Percentiles rank a stretch among this genome's conserved stretches.
These are phyloP conservation scores for Dicrostonyx torquatus DNA, from an alignment of 2,797 vertebrate genomes.

Conservation along the genomic window DNA sequence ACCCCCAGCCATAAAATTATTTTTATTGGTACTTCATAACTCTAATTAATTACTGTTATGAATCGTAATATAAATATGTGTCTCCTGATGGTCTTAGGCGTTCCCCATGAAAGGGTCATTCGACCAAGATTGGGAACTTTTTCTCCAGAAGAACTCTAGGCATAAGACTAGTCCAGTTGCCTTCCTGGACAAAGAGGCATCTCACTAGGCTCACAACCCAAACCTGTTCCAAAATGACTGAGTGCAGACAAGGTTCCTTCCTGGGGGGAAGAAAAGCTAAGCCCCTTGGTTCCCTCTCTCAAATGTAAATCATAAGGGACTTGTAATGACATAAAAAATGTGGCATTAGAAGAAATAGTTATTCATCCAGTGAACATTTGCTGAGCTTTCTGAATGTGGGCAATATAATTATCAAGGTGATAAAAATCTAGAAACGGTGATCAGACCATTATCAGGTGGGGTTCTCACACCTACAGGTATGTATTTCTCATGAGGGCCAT, in stretches of 20 bases:
- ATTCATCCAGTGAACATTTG: conserved; percentile 7
- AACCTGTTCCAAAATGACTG: neutral
- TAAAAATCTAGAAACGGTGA: neutral
- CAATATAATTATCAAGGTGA: neutral
- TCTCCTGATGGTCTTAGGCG: neutral
- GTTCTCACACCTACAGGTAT: neutral
- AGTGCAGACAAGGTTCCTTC: neutral
- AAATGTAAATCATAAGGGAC: neutral
- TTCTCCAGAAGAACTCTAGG: neutral
- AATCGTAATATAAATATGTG: neutral
- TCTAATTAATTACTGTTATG: neutral
- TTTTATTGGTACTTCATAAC: neutral
- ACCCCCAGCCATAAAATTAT: too few species aligned
- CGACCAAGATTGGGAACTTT: neutral
- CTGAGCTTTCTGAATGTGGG: neutral
- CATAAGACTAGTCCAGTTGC: neutral
- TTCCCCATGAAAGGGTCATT: neutral
- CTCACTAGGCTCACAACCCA: neutral
- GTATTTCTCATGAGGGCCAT: neutral
- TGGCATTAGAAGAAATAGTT: conserved; percentile 6
- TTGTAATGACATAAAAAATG: neutral
- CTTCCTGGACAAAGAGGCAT: neutral
- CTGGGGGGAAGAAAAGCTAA: neutral
- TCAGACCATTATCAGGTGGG: neutral
- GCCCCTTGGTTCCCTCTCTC: neutral